Evolutionary conservation across 2,888 invertebrate genomes (phyloP), one percentile per base, ranked within the genome.

Genomic region (Hedychridium roseum): DNA sequence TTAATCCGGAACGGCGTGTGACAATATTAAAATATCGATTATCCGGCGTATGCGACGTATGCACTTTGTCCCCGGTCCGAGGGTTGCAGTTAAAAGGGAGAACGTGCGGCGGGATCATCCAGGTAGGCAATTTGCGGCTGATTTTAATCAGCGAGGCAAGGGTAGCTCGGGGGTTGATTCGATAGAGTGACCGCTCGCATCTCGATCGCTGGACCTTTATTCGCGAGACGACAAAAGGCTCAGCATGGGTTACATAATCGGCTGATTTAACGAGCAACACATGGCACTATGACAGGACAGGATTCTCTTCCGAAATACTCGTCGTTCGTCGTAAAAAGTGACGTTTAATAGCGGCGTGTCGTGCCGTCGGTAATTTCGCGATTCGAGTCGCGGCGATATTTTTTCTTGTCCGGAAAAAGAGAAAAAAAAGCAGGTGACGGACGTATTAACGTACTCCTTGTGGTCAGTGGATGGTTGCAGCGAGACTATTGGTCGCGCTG

Each of bases 1-100:
- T 72, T 69, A 69, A 70, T 66, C 66, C 63, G 55, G 47, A 55
- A 60, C 58, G 59, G 55, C 58, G 68, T 62, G 64, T 65, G 71
- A 76, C 74, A 72, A 78, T 79, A 79, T 78, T 79, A 78, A 79
- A 79, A 77, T 78, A 79, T 79, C 71, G 78, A 79, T 79, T 76
- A 70, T 70, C 70, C 69, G 70, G 74, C 68, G 78, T 76, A 78
- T 79, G 76, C 77, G 70, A 71, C 74, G 79, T 71, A 78, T 79
- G 79, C 78, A 79, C 78, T 78, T 79, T 78, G 78, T 74, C 61
- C 66, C 50, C 54, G 53, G 55, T 39, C 57, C 62, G 62, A 64
- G 71, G 71, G 71, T 60, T 66, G 66, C 62, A 58, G 59, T 67
- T 66, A 67, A 68, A 71, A 68, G 64, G 60, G 64, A 50, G 52